A percentile compares a stretch with the other conserved stretches of the same genome.
These are phyloP conservation scores for Lepus townsendii DNA, from an alignment of 2,797 vertebrate genomes.

Conservation along the genomic window DNA sequence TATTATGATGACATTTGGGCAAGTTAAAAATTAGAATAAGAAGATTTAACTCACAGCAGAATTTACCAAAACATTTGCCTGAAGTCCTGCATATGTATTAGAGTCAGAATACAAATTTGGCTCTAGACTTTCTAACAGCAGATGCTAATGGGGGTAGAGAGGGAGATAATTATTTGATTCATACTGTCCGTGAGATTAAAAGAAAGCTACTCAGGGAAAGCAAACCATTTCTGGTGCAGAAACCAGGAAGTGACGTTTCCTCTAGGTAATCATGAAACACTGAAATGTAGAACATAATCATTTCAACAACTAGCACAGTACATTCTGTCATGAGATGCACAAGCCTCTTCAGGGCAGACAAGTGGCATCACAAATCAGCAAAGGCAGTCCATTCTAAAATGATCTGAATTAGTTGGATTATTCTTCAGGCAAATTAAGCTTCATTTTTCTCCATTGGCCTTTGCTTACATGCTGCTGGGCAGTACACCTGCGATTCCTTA, in stretches of 20 bases:
- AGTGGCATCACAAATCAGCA: background rate
- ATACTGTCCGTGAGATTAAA: background rate
- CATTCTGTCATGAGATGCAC: background rate
- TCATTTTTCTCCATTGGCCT: background rate
- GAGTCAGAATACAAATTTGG: background rate
- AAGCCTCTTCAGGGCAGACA: background rate
- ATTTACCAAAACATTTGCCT: slow-evolving; percentile 28
- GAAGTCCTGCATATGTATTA: background rate
- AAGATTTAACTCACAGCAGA: background rate
- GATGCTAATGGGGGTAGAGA: background rate
- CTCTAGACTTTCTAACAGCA: background rate
- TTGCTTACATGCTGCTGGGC: background rate
- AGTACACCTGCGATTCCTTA: background rate
- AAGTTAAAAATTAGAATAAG: slow-evolving; percentile 15
- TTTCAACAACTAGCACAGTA: background rate
- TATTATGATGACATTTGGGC: background rate
- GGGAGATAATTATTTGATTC: background rate
- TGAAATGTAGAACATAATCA: background rate
- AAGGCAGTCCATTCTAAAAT: background rate
- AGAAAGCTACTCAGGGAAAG: background rate
- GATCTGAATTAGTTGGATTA: background rate
- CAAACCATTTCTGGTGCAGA: background rate
- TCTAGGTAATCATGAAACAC: background rate
- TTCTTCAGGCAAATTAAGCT: background rate
- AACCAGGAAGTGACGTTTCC: background rate